Conservation (phyloP, 1,140 invertebrate genomes). For the Drusus annulatus region DNA sequence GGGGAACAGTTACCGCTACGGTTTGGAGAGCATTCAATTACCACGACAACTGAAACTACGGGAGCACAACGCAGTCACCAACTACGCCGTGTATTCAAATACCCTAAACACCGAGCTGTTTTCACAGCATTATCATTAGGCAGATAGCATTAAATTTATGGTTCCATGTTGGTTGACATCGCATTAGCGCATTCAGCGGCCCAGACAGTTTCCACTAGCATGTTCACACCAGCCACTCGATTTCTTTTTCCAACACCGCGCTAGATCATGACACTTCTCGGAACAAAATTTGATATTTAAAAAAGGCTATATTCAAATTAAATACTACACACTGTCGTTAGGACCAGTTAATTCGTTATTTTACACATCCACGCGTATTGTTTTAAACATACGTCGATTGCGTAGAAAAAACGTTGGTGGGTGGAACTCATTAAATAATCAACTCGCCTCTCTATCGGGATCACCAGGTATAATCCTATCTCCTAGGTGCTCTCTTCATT, state of each 20-base stretch:
- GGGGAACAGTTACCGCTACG: slow-evolving; percentile 30
- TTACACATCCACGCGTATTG: no score
- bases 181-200: slow-evolving; percentile 42
- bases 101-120: slow-evolving; percentile 42
- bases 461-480: no score
- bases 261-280: background rate
- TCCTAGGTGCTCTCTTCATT: no score
- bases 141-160: slow-evolving; percentile 21
- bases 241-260: slow-evolving; percentile 29
- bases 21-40: slow-evolving; percentile 49
- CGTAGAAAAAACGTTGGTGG: no score
- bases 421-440: no score
- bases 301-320: no score
- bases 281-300: no score
- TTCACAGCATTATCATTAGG: slow-evolving; percentile 53
- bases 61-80: slow-evolving; percentile 22
- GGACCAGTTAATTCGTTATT: no score
- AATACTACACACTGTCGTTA: no score
- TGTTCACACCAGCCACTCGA: slow-evolving; percentile 13
- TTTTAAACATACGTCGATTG: no score
- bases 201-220: background rate
- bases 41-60: slow-evolving; percentile 49
- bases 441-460: no score
- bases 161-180: slow-evolving; percentile 37
- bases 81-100: slow-evolving; percentile 37